Percentiles rank a stretch among this genome's conserved stretches.
Conservation (phyloP, 2,113 vertebrate genomes). For the Athene noctua region DNA sequence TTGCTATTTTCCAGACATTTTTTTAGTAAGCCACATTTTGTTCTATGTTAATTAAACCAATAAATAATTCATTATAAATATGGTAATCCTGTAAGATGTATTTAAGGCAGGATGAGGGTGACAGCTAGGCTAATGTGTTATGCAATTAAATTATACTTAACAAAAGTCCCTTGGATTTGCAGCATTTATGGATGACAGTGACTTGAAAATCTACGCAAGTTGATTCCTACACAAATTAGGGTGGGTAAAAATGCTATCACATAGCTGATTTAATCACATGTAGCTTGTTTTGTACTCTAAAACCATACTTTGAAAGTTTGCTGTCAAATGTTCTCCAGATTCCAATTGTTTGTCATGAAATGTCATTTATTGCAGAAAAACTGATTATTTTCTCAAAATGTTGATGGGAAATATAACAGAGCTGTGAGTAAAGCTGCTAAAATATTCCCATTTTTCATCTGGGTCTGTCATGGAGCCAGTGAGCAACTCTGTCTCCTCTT, state of each 20-base stretch:
- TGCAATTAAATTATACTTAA: neutral
- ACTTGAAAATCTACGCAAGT: neutral
- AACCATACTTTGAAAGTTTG: neutral
- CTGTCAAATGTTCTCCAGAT: neutral
- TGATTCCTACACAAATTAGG: neutral
- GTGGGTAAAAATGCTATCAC: neutral
- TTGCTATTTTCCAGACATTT: neutral
- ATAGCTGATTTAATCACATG: neutral
- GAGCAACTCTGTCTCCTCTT: neutral
- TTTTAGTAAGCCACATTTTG: neutral
- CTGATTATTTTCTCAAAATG: neutral
- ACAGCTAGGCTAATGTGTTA: neutral
- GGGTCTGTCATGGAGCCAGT: neutral
- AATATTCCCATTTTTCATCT: neutral
- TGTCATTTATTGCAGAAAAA: neutral
- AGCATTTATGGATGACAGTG: neutral
- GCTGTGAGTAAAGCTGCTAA: neutral
- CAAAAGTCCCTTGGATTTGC: neutral
- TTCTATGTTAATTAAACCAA: neutral
- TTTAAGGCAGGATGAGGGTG: neutral
- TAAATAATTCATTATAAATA: neutral
- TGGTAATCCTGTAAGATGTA: neutral
- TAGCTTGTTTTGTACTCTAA: neutral
- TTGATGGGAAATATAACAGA: neutral
- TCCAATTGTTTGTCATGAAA: neutral